Evolutionary conservation across 2,113 vertebrate species (phyloP).

Genomic region (Oreochromis aureus): DNA sequence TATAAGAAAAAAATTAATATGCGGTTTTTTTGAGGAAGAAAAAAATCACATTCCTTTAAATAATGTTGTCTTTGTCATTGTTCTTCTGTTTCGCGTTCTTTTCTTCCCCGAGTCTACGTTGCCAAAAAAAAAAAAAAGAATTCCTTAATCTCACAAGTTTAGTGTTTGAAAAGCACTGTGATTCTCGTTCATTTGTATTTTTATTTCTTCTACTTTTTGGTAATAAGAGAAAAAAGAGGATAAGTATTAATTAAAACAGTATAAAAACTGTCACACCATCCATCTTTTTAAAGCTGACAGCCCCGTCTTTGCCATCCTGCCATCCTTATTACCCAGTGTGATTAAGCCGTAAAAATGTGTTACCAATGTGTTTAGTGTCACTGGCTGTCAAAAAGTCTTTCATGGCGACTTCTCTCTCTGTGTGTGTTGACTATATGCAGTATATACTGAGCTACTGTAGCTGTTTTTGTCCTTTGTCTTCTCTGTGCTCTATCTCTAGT

Average conservation of each 20-base stretch:
- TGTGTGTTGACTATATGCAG: slow-evolving; percentile 99
- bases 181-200: slow-evolving; percentile 60
- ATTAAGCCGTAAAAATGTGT: slow-evolving; percentile 90
- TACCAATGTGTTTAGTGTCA: slow-evolving; percentile 93
- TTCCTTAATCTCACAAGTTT: slow-evolving; percentile 75
- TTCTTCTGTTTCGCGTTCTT: slow-evolving; percentile 16
- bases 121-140: slow-evolving; percentile 78
- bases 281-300: slow-evolving; percentile 82
- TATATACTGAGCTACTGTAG: slow-evolving; percentile 99
- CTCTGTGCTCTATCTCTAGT: slow-evolving; percentile 99
- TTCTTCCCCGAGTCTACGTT: slow-evolving; percentile 75
- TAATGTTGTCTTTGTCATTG: slow-evolving; percentile 31
- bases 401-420: slow-evolving; percentile 90
- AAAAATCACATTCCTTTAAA: slow-evolving; percentile 68
- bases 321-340: slow-evolving; percentile 93
- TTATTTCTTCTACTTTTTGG: slow-evolving; percentile 12
- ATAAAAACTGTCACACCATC: slow-evolving; percentile 84
- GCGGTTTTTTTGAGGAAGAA: slow-evolving; percentile 60
- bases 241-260: slow-evolving; percentile 68
- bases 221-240: slow-evolving; percentile 47
- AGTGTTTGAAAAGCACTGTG: slow-evolving; percentile 93
- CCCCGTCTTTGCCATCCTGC: slow-evolving; percentile 74
- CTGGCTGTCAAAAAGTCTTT: slow-evolving; percentile 90
- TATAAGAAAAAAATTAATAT: slow-evolving; percentile 79
- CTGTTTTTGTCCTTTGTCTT: slow-evolving; percentile 98